Evolutionary conservation across 2,797 vertebrate species (phyloP).

Genomic region (Rhodeus uyekii): DNA sequence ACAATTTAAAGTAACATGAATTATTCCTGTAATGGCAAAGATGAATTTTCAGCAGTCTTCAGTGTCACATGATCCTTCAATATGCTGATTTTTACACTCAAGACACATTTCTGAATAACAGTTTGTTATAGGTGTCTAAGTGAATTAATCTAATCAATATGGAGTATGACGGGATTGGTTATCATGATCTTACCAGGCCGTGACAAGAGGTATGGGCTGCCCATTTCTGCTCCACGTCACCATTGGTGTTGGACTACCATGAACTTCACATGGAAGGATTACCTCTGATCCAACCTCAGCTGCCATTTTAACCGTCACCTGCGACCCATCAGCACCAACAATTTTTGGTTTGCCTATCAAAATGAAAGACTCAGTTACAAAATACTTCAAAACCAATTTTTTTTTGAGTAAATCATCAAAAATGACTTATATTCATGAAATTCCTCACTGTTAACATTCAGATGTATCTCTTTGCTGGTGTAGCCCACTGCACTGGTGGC

Average conservation of each 20-base stretch:
- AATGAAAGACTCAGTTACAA: not conserved
- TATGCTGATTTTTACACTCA: too few species aligned
- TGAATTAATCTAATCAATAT: not conserved
- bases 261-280: conserved; percentile 84
- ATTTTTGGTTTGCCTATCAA: conserved; percentile 84
- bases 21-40: not conserved
- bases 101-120: not conserved
- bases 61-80: not conserved
- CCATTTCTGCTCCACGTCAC: conserved; percentile 85
- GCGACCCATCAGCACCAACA: conserved; percentile 61
- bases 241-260: conserved; percentile 82
- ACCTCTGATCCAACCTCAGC: conserved; percentile 82
- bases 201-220: conserved; percentile 73
- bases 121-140: not conserved
- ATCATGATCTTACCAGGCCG: conserved; percentile 77
- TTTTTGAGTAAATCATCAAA: not conserved
- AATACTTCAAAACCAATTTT: too few species aligned
- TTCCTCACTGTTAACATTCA: conserved; percentile 90
- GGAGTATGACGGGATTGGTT: not conserved
- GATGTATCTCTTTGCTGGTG: conserved; percentile 82
- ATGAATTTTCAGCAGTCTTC: not conserved
- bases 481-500: conserved; percentile 85
- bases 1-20: not conserved
- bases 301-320: conserved; percentile 67
- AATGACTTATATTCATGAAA: conserved; percentile 7